Base-by-base conservation (phyloP, 2,888 invertebrate species). In the Zhuqinia jingwanae region DNA sequence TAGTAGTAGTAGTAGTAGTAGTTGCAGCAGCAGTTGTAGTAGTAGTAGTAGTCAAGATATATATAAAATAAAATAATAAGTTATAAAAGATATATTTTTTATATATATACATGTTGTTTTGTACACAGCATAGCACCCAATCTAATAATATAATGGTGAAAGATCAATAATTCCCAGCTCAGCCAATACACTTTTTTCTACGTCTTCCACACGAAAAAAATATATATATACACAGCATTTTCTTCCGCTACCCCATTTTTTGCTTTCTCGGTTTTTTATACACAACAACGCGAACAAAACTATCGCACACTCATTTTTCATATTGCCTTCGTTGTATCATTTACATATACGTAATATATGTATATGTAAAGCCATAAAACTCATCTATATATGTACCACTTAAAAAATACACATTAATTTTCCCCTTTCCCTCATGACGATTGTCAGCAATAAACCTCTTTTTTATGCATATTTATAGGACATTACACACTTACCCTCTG, bases 81-180 rank as follows among this genome's bases (percentile, higher is more conserved):
- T 36, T n/a, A n/a, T n/a, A 36, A 8, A 36, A 8, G 5, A 13
- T 36, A 27, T 36, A 15, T 11, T 17, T 56, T 75, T 45, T 50
- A 53, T 27, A 30, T 73, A 53, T 65, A 60, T 36, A 56, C 36
- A 56, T 53, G 15, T 30, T n/a, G 15, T 75, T 45, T 58, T 68
- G 47, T 47, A 65, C 50, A 63, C 20, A 1, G n/a, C 56, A 11
- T 25, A 58, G 58, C 58, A 78, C 60, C 60, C 77, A 65, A 78
- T 58, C n/a, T n/a, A n/a, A n/a, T 8, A 36, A 36, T 36, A 36
- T 36, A 36, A 79, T 65, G 63, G 73, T 73, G 63, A 79, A 88
- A 87, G 87, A 89, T 89, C 89, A 89, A 89, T 89, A 89, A 80
- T 88, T 88, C 82, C 88, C 87, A 89, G 80, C 85, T 86, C 89